phyloP scores from a whole-genome alignment of 2,113 vertebrate species.

The Rousettus leschenaultii region DNA sequence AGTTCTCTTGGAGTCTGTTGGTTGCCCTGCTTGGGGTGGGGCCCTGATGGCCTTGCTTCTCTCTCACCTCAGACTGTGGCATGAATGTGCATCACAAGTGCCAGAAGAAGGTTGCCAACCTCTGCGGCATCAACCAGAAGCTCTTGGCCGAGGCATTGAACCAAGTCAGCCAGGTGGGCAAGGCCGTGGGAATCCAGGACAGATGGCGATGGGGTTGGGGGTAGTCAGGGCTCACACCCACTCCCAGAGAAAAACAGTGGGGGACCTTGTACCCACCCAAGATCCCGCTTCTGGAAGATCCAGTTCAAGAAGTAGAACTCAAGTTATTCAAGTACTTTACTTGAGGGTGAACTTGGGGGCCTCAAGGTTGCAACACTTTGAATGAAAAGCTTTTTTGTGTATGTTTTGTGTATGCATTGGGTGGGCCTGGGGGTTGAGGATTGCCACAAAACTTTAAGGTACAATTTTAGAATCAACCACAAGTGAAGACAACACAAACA shows the following conservation, averaged over 20 bases:
- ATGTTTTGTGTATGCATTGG: neutral
- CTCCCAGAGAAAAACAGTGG: neutral
- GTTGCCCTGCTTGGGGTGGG: neutral
- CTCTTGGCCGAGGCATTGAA: slow-evolving; percentile 95
- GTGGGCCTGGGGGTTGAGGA: neutral
- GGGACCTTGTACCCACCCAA: neutral
- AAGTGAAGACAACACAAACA: neutral
- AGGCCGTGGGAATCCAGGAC: neutral
- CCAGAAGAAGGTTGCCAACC: slow-evolving; percentile 97
- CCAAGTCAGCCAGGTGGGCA: slow-evolving; percentile 93
- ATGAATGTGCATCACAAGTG: slow-evolving; percentile 99
- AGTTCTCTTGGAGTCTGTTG: neutral
- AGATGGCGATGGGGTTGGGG: too few relatives aligned
- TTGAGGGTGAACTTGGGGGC: neutral
- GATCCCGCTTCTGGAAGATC: neutral
- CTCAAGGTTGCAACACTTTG: neutral
- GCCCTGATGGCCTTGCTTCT: neutral
- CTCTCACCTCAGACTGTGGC: slow-evolving; percentile 86
- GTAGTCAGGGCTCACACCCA: neutral
- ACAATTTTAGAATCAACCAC: neutral
- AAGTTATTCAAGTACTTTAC: neutral
- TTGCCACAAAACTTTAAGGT: neutral
- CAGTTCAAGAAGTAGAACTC: neutral
- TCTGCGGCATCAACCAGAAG: slow-evolving; percentile 99
- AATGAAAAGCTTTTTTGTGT: neutral